Base-by-base conservation (phyloP, 2,113 vertebrate genomes). In the Taurulus bubalis region DNA sequence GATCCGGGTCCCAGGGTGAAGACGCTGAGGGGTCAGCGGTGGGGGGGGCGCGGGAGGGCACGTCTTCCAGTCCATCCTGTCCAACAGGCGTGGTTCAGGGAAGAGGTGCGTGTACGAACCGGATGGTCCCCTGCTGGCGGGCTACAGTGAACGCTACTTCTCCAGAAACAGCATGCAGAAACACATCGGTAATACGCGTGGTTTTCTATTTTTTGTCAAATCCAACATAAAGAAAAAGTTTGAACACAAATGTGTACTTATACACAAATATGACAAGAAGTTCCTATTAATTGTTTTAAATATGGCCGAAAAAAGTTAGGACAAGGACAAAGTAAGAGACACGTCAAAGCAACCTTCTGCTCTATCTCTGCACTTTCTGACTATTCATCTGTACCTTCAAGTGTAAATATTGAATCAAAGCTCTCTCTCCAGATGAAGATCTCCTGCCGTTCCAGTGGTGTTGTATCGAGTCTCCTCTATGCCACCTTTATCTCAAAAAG, bases 381-480 rank as follows among this genome's bases (percentile, higher is more conserved):
- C 8, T 18, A 34, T 24, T 12, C 1, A 55, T 56, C 6, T 1
- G 24, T 6, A 30, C 9, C 53, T 24, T 56, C 10, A 12, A 56
- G n/a, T 26, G 1, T 45, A 30, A 38, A 2, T 34, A 53, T 68
- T 26, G 32, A 4, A 78, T 63, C 16, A 42, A 59, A 49, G 28
- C 0, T 77, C 26, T 85, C 58, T 87, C 34, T 75, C 18, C 58
- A 96, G 96, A 95, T 77, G 91, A 90, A 36, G 95, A 96, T 60
- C 92, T 96, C 28, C 81, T 95, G 62, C 96, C 96, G 0, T 96
- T 96, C 82, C 93, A 95, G 72, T 95, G 95, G 96, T 96, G 96
- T 70, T 96, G 96, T 75, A 79, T 93, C 4, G 89, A 94, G 38
- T 94, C 95, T 63, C 69, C 93, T 4, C 85, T 95, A 1, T 96